Evolutionary conservation across 2,113 vertebrate genomes (phyloP).

Genomic region (Pseudorhombus dupliciocellatus): DNA sequence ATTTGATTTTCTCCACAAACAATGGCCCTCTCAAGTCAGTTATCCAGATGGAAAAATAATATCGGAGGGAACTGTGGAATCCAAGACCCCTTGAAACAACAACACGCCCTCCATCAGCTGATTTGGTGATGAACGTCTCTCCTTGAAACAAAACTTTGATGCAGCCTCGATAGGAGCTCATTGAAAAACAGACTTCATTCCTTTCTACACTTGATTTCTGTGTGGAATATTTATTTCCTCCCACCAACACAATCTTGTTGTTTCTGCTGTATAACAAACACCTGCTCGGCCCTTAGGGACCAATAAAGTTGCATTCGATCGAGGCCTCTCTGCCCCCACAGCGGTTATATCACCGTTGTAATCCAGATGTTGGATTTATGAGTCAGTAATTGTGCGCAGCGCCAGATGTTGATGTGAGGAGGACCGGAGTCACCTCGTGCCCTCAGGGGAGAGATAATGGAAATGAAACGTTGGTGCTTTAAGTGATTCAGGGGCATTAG

Average conservation of each 20-base stretch:
- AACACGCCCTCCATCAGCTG: conserved; percentile 6
- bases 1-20: conserved; percentile 44
- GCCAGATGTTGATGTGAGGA: conserved; percentile 17
- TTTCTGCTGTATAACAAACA: conserved; percentile 32
- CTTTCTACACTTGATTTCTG: background rate
- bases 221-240: background rate
- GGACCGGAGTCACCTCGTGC: background rate
- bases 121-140: background rate
- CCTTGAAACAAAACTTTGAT: background rate
- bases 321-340: conserved; percentile 18
- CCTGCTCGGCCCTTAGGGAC: conserved; percentile 31
- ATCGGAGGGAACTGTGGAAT: conserved; percentile 19
- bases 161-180: background rate
- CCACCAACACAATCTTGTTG: conserved; percentile 5
- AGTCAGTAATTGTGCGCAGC: conserved; percentile 18
- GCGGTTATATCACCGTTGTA: conserved; percentile 25
- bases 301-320: conserved; percentile 35
- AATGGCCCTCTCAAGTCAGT: conserved; percentile 30
- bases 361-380: conserved; percentile 49
- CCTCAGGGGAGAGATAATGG: background rate
- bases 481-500: background rate
- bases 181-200: background rate
- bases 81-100: conserved; percentile 15
- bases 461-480: background rate
- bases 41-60: conserved; percentile 49